These are phyloP conservation scores for Drosophila albomicans DNA, from an alignment of 1,140 invertebrate genomes.

Conservation along the genomic window DNA sequence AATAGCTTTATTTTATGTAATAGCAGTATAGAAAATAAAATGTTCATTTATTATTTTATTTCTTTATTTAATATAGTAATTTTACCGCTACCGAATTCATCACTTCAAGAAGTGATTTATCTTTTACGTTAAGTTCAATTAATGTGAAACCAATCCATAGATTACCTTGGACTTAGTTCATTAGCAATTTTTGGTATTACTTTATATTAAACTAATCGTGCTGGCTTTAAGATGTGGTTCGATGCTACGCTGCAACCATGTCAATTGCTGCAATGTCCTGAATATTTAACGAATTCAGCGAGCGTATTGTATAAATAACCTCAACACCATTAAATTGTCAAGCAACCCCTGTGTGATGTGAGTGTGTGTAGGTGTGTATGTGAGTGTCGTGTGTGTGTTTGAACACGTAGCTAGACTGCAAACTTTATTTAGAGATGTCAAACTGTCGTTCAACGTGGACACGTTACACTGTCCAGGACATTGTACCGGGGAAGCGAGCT, in stretches of 20 bases:
- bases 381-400: conserved; percentile 28
- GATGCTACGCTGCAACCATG: conserved; percentile 5
- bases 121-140: too few relatives aligned
- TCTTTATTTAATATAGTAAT: too few relatives aligned
- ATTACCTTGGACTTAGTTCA: too few relatives aligned
- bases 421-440: conserved; percentile 82
- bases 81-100: too few relatives aligned
- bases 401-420: conserved; percentile 64
- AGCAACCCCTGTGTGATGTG: conserved; percentile 33
- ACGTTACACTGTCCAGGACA: conserved; percentile 46
- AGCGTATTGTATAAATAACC: conserved; percentile 80
- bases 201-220: not conserved
- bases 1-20: too few relatives aligned
- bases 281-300: conserved; percentile 71
- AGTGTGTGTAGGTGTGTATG: conserved; percentile 4
- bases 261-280: conserved; percentile 67
- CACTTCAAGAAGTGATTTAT: too few relatives aligned
- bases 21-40: too few relatives aligned
- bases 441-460: conserved; percentile 76
- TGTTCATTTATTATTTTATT: too few relatives aligned
- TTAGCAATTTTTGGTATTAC: not conserved
- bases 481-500: not conserved
- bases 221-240: conserved; percentile 22
- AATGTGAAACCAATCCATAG: too few relatives aligned
- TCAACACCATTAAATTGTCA: conserved; percentile 82